Base-by-base conservation (phyloP, 2,113 vertebrate genomes). In the Typhlomys cinereus region DNA sequence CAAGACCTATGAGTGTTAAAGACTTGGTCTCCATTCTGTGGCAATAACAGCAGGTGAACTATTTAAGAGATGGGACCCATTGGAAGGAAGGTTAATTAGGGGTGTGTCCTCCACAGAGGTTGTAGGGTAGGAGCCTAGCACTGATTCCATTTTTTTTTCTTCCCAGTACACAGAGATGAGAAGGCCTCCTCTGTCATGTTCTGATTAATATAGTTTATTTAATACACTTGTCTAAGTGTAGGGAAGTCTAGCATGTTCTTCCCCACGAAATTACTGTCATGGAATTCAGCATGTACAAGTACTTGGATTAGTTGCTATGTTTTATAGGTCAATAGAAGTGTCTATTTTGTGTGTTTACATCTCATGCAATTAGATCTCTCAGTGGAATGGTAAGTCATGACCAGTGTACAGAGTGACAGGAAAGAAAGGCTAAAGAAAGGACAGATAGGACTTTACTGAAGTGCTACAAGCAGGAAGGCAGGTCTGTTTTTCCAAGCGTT, bases 131-230 rank as follows among this genome's bases (percentile, higher is more conserved):
- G n/a, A n/a, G n/a, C n/a, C n/a, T n/a, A n/a, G n/a, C n/a, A n/a
- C 21, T n/a, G 3, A 8, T 11, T 0, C 14, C 31, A 17, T 59
- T 17, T 7, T 2, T 36, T 20, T 20, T 34, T n/a, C 34, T 21
- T 50, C 27, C 52, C 29, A 52, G 39, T 39, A 7, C 27, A 79
- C 15, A 61, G 21, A 21, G 7, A 71, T n/a, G 21, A 64, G 50
- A 79, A 78, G 15, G n/a, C n/a, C n/a, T n/a, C n/a, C n/a, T n/a
- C n/a, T n/a, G n/a, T n/a, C n/a, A n/a, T n/a, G n/a, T n/a, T n/a
- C 31, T 36, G 7, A 36, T 59, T 48, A 69, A 39, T 34, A 23
- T 29, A 29, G 3, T 59, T 21, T 11, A 17, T 1, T 48, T 71
- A 29, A n/a, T n/a, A n/a, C n/a, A n/a, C n/a, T n/a, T n/a, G n/a